Percentiles rank a stretch among this genome's conserved stretches.
Evolutionary conservation across 2,113 vertebrate species (phyloP).

Genomic region (Raja brachyura): DNA sequence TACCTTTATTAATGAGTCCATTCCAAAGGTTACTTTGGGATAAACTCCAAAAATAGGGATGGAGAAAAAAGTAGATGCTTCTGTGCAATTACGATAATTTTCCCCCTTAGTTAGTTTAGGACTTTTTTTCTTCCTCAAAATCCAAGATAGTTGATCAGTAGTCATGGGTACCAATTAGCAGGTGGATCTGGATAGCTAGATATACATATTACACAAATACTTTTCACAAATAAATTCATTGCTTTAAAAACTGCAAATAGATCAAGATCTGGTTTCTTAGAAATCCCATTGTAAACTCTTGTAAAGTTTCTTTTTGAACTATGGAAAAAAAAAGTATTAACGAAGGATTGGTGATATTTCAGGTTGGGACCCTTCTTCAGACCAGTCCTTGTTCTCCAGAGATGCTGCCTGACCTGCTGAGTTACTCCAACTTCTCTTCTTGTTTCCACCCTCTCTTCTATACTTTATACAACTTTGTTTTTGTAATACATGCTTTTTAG

Average conservation of each 20-base stretch:
- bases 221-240: neutral
- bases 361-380: too few relatives aligned
- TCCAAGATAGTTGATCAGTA: neutral
- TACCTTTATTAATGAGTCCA: neutral
- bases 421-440: too few relatives aligned
- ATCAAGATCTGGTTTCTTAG: neutral
- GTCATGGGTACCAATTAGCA: neutral
- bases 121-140: neutral
- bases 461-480: neutral
- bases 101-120: neutral
- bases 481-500: neutral
- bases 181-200: too few relatives aligned
- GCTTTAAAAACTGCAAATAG: neutral
- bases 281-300: neutral
- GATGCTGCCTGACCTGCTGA: too few relatives aligned
- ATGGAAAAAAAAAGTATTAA: neutral
- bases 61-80: neutral
- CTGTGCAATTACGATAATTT: neutral
- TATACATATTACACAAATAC: neutral
- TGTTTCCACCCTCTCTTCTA: too few relatives aligned
- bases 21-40: too few relatives aligned
- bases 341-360: too few relatives aligned
- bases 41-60: neutral
- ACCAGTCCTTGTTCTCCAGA: too few relatives aligned
- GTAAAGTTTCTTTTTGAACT: neutral